Evolutionary conservation across 2,888 invertebrate species (phyloP).

Genomic region (Temnothorax ravouxi): DNA sequence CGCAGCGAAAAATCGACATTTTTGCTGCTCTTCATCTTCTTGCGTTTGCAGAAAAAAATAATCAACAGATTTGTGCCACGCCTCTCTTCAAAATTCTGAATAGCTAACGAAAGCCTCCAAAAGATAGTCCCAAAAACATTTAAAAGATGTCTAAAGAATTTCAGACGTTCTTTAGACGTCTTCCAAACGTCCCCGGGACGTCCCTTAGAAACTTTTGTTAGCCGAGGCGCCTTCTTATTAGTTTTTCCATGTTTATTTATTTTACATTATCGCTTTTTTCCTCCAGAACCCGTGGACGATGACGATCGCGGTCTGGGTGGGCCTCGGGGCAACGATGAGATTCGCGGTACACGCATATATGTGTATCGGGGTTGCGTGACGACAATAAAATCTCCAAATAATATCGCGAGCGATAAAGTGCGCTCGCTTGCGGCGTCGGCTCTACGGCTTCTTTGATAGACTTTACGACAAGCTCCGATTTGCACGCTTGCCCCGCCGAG

Average conservation of each 20-base stretch:
- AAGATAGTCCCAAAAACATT: no score
- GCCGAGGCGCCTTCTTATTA: not conserved
- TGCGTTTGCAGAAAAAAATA: not conserved
- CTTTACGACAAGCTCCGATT: slow-evolving; percentile 80
- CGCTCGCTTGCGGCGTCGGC: slow-evolving; percentile 51
- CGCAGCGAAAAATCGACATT: not conserved
- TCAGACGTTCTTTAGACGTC: no score
- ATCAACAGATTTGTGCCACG: not conserved
- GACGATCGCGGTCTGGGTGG: slow-evolving; percentile 67
- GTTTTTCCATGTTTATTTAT: not conserved
- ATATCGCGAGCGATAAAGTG: slow-evolving; percentile 80
- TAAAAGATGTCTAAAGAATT: no score
- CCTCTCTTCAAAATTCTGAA: not conserved
- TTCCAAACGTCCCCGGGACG: no score
- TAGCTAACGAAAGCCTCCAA: not conserved
- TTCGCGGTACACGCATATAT: slow-evolving; percentile 18
- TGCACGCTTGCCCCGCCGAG: slow-evolving; percentile 54
- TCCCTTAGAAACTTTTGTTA: no score
- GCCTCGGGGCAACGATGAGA: slow-evolving; percentile 21
- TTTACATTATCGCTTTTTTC: not conserved
- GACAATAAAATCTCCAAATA: slow-evolving; percentile 82
- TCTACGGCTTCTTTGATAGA: slow-evolving; percentile 78
- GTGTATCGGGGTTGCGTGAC: slow-evolving; percentile 58
- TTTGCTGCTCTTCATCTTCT: not conserved
- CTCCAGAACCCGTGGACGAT: slow-evolving; percentile 31